phyloP scores from a whole-genome alignment of 2,797 vertebrate species.

The Smutsia gigantea region DNA sequence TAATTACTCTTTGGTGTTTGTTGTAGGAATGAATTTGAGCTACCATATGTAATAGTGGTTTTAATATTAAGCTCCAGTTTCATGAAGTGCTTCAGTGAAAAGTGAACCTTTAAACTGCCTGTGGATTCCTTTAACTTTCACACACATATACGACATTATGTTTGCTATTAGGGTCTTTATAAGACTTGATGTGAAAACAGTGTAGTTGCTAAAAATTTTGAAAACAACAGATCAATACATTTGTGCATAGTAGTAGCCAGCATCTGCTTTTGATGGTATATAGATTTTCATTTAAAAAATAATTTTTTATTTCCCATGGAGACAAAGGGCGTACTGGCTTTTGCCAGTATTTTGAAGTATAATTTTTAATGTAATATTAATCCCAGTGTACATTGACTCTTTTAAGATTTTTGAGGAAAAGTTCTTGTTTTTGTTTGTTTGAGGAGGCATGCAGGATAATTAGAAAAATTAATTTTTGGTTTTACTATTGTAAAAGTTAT shows the following conservation, averaged over 20 bases:
- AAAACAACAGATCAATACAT: background rate
- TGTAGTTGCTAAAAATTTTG: constrained; percentile 42
- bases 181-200: constrained; percentile 19
- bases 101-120: constrained; percentile 9
- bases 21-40: constrained; percentile 42
- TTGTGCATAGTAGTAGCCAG: background rate
- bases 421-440: background rate
- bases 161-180: constrained; percentile 32
- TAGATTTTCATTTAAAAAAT: constrained; percentile 49
- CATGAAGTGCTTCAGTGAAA: constrained; percentile 6
- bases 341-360: background rate
- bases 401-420: constrained; percentile 5
- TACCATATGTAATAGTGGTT: background rate
- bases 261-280: constrained; percentile 30
- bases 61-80: constrained; percentile 33
- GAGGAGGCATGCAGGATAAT: background rate
- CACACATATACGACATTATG: background rate
- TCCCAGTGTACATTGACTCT: background rate
- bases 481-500: constrained; percentile 18
- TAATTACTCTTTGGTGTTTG: constrained; percentile 4
- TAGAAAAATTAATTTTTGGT: background rate
- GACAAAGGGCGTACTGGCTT: background rate
- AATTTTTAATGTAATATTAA: constrained; percentile 46
- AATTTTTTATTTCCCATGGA: background rate
- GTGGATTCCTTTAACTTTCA: background rate